These are phyloP conservation scores for Noturus placidus DNA, from an alignment of 2,113 vertebrate genomes.

Conservation along the genomic window DNA sequence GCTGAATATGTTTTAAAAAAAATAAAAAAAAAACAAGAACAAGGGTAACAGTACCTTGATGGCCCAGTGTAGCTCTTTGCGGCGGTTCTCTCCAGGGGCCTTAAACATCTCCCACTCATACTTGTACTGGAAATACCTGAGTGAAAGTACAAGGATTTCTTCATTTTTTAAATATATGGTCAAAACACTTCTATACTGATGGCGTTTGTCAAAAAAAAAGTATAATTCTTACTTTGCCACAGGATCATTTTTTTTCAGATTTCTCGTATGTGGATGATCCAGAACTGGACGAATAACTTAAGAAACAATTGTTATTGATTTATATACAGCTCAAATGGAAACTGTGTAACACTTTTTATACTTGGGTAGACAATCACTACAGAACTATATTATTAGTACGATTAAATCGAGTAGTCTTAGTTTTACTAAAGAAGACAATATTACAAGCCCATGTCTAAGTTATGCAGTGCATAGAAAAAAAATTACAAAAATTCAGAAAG, in stretches of 20 bases:
- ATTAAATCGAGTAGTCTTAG: not conserved
- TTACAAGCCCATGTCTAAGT: not conserved
- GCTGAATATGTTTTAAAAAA: not conserved
- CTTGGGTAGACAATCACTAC: not conserved
- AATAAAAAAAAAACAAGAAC: no score
- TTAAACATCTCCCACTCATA: conserved; percentile 74
- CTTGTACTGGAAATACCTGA: conserved; percentile 78
- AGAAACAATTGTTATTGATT: conserved; percentile 29
- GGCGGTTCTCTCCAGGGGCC: conserved; percentile 71
- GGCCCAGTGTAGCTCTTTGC: conserved; percentile 66
- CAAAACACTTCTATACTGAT: not conserved
- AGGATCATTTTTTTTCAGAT: conserved; percentile 73
- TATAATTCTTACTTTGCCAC: conserved; percentile 67
- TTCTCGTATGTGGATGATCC: conserved; percentile 66
- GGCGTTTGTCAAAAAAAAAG: not conserved
- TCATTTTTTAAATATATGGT: not conserved
- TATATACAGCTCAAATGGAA: not conserved
- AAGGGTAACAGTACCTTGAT: conserved; percentile 64
- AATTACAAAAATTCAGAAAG: not conserved
- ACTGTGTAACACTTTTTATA: not conserved
- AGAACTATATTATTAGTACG: not conserved
- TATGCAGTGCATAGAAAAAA: not conserved
- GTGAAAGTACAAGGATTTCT: not conserved
- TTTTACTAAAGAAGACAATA: not conserved
- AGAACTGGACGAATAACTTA: conserved; percentile 74